phyloP scores from a whole-genome alignment of 2,888 invertebrate genomes.

The Uloborus plumipes region DNA sequence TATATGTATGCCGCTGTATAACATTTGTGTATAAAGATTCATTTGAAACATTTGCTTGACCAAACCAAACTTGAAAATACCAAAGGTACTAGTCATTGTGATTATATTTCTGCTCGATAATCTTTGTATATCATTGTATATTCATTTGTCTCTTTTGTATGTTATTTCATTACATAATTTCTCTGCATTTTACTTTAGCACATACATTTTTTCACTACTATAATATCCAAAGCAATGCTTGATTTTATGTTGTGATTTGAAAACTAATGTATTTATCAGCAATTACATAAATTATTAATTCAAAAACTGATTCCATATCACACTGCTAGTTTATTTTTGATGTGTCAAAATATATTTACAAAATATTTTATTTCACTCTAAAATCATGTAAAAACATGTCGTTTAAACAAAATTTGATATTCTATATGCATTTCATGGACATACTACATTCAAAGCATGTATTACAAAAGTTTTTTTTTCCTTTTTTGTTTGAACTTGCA shows the following conservation, averaged over 20 bases:
- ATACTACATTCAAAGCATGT: too few species aligned
- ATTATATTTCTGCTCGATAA: conserved; percentile 47
- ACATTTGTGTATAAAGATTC: background rate
- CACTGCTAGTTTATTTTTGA: too few species aligned
- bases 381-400: too few species aligned
- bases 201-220: conserved; percentile 6
- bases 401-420: too few species aligned
- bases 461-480: too few species aligned
- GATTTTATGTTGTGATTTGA: background rate
- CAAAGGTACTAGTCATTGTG: conserved; percentile 63
- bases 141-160: conserved; percentile 36
- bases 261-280: background rate
- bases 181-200: conserved; percentile 18
- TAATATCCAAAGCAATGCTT: background rate
- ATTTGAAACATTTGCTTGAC: conserved; percentile 19
- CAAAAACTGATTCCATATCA: too few species aligned
- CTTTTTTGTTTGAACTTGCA: too few species aligned
- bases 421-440: too few species aligned
- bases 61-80: conserved; percentile 47
- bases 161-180: conserved; percentile 35
- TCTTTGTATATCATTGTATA: conserved; percentile 57
- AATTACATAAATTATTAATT: too few species aligned
- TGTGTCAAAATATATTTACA: too few species aligned
- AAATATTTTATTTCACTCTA: too few species aligned
- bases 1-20: background rate